A percentile compares a stretch with the other conserved stretches of the same genome.
phyloP scores from a whole-genome alignment of 2,113 vertebrate genomes.

The Cynocephalus volans region DNA sequence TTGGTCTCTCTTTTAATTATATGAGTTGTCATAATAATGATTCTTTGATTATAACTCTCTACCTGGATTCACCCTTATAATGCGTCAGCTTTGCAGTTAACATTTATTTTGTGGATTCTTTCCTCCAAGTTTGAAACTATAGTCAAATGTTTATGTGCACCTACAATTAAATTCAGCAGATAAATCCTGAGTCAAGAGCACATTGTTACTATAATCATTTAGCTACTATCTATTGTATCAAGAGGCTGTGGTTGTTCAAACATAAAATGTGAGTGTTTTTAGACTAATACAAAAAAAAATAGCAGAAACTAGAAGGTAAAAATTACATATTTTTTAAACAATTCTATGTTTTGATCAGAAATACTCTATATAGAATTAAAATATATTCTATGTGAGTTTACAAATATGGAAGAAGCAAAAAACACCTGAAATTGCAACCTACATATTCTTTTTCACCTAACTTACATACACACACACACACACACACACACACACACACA shows the following conservation, averaged over 20 bases:
- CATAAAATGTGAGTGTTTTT: background rate
- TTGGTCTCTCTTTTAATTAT: background rate
- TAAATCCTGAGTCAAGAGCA: background rate
- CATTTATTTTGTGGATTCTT: constrained; percentile 6
- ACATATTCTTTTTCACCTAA: background rate
- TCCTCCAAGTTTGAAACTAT: background rate
- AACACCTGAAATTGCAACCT: background rate
- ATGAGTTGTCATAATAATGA: background rate
- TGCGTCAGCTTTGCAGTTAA: background rate
- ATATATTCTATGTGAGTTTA: background rate
- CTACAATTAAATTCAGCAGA: background rate
- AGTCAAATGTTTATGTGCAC: background rate
- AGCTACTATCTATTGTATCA: background rate
- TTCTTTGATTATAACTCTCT: background rate
- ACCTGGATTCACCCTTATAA: background rate
- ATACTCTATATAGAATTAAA: background rate
- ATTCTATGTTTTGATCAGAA: background rate
- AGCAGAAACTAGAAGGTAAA: background rate
- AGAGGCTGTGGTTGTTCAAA: background rate
- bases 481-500: too few relatives aligned
- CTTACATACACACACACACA: too few relatives aligned
- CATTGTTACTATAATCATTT: background rate
- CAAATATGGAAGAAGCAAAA: background rate
- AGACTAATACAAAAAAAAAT: background rate
- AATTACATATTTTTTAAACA: background rate